A percentile compares a stretch with the other conserved stretches of the same genome.
These are phyloP conservation scores for Drosophila pachea DNA, from an alignment of 1,140 invertebrate genomes.

Conservation along the genomic window DNA sequence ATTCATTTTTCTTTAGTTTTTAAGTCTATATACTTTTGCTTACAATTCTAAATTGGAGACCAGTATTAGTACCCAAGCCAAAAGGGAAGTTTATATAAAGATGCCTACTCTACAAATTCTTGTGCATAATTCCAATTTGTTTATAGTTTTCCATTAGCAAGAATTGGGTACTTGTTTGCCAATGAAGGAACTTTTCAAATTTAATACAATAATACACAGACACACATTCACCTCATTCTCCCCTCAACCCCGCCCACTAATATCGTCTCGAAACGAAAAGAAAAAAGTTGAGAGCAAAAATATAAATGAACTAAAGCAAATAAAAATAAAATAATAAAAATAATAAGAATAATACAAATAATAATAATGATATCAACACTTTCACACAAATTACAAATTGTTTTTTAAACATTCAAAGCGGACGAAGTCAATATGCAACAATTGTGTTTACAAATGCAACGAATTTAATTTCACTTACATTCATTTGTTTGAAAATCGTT, in stretches of 20 bases:
- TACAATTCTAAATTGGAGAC: slow-evolving; percentile 74
- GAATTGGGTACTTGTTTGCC: too few species aligned
- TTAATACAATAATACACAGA: too few species aligned
- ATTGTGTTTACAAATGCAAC: slow-evolving; percentile 22
- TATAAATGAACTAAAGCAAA: slow-evolving; percentile 32
- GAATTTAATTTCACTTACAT: slow-evolving; percentile 34
- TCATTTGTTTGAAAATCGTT: slow-evolving; percentile 19
- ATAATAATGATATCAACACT: background rate
- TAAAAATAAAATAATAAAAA: slow-evolving; percentile 40
- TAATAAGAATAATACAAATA: slow-evolving; percentile 16
- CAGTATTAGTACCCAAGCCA: slow-evolving; percentile 71
- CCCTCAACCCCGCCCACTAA: too few species aligned
- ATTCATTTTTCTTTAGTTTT: slow-evolving; percentile 44
- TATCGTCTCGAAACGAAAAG: too few species aligned
- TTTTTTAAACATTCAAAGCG: slow-evolving; percentile 43
- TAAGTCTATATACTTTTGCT: slow-evolving; percentile 64
- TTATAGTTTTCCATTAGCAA: slow-evolving; percentile 45
- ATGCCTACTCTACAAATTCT: slow-evolving; percentile 52
- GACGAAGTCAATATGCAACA: slow-evolving; percentile 43
- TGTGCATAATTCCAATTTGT: slow-evolving; percentile 68
- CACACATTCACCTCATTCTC: too few species aligned
- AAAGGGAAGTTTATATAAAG: slow-evolving; percentile 57
- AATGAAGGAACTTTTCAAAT: too few species aligned
- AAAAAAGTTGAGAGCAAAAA: slow-evolving; percentile 19
- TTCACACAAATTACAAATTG: slow-evolving; percentile 61